Evolutionary conservation across 1,140 invertebrate genomes (phyloP), one percentile per base, ranked within the genome.

Genomic region (Pararge aegeria): DNA sequence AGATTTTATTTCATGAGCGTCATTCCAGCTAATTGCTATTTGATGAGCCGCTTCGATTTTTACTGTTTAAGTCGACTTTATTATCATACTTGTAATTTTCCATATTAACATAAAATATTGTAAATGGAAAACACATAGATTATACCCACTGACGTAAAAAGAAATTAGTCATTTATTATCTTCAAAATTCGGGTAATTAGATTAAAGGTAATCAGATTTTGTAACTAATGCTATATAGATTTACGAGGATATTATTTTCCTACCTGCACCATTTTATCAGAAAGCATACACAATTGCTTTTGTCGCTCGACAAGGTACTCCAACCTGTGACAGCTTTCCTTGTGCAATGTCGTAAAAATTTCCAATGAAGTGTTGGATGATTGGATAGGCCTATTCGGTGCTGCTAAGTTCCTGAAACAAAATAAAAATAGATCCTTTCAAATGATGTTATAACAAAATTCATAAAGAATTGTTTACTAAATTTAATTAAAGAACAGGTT

Each of bases 251-350:
- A n/a, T n/a, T n/a, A n/a, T n/a, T n/a, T n/a, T n/a, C n/a, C n/a
- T 12, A 90, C 89, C 74, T 88, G 80, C 16, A 90, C 74, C 68
- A 93, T 91, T 75, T 91, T 91, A 63, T 92, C 91, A 37, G 90
- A 91, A 13, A 91, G 78, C 56, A 90, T 77, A 69, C 92, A 93
- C 4, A 93, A 70, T 60, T 92, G 88, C 64, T 92, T 92, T 74
- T 93, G 93, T 57, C 89, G 82, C 38, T 92, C 91, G 2, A 89
- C 89, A 19, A 93, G 77, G 55, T 89, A 93, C 40, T 91, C 90
- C 46, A 93, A 71, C 55, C 91, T 89, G 42, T 92, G 90, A 55
- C 93, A 93, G 68, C 88, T 90, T 60, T 93, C 92, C 75, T 91
- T 91, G 70, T 90, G 90, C 38, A 86, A 70, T 12, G 80, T 57